Percentiles rank a stretch among this genome's conserved stretches.
phyloP scores from a whole-genome alignment of 37 sponge, comb jelly and placozoan genomes.

The Geodia barretti region DNA sequence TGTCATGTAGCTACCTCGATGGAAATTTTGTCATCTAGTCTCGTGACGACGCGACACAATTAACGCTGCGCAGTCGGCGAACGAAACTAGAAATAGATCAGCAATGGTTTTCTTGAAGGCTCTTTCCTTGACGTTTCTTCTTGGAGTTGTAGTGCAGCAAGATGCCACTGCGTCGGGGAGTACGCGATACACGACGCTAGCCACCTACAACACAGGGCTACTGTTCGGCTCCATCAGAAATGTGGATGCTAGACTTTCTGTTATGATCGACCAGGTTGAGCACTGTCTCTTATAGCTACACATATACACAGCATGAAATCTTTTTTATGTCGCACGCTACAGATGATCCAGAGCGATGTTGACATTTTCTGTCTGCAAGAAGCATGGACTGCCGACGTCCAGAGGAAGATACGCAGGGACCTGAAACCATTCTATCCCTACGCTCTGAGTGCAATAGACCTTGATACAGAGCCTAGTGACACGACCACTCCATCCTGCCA shows the following conservation, averaged over 20 bases:
- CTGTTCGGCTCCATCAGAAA: not conserved
- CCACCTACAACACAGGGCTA: conserved; percentile 18
- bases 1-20: too few species aligned
- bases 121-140: too few species aligned
- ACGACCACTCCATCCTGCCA: too few species aligned
- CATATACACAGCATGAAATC: not conserved
- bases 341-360: conserved; percentile 19
- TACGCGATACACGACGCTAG: conserved; percentile 3
- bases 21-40: too few species aligned
- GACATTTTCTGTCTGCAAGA: conserved; percentile 30
- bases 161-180: not conserved
- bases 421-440: not conserved
- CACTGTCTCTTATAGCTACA: not conserved
- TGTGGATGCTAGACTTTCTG: conserved; percentile 1
- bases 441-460: conserved; percentile 14
- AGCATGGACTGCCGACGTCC: conserved; percentile 4
- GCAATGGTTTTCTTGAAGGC: too few species aligned
- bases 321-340: not conserved
- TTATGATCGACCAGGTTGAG: conserved; percentile 18
- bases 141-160: not conserved
- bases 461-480: not conserved
- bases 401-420: not conserved
- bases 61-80: too few species aligned
- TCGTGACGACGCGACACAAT: too few species aligned
- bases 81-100: too few species aligned